Percentiles rank a stretch among this genome's conserved stretches.
These are phyloP conservation scores for Notoglanidium macrostoma DNA, from an alignment of 2,797 vertebrate genomes.

Conservation along the genomic window DNA sequence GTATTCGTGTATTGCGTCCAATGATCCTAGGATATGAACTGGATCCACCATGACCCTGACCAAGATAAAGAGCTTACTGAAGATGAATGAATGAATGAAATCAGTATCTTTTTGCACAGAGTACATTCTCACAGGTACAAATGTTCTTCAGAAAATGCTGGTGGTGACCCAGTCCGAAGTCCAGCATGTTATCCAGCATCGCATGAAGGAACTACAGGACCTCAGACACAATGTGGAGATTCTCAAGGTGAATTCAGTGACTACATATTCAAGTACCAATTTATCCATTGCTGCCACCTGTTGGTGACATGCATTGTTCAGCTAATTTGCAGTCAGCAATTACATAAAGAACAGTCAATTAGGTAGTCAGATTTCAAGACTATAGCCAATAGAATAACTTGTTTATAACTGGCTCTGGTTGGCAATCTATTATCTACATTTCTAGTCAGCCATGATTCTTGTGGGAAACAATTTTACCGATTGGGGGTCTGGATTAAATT, in stretches of 20 bases:
- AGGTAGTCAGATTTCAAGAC: not conserved
- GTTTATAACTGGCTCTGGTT: not conserved
- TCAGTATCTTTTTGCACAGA: not conserved
- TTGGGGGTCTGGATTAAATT: not conserved
- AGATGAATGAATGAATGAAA: not conserved
- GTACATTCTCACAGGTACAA: not conserved
- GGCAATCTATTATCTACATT: not conserved
- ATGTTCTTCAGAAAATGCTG: constrained; percentile 74
- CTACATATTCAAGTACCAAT: not conserved
- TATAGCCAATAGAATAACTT: not conserved
- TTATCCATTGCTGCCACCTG: constrained; percentile 10
- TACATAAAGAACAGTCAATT: too few relatives aligned
- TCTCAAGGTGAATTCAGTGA: constrained; percentile 71
- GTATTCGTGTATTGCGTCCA: not conserved
- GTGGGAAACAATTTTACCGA: not conserved
- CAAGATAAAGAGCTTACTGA: not conserved
- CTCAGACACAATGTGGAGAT: constrained; percentile 80
- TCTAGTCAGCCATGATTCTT: not conserved
- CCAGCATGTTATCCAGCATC: constrained; percentile 79
- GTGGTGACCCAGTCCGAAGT: constrained; percentile 78
- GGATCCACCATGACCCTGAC: not conserved
- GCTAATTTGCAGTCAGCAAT: not conserved
- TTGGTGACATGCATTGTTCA: not conserved
- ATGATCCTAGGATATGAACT: not conserved
- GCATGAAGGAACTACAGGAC: constrained; percentile 80